These are phyloP conservation scores for Melinaea menophilus DNA, from an alignment of 2,888 invertebrate genomes.

Conservation along the genomic window DNA sequence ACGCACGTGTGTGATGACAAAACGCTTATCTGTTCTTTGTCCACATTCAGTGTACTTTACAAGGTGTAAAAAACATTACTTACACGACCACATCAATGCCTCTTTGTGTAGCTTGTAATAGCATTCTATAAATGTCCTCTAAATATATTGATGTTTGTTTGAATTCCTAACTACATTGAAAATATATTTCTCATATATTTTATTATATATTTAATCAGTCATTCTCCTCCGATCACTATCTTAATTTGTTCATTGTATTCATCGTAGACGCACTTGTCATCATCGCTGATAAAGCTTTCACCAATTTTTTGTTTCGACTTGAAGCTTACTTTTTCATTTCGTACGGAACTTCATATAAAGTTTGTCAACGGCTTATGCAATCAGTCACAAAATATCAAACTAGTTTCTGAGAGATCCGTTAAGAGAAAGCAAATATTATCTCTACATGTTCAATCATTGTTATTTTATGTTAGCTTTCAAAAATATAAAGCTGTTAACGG, in stretches of 20 bases:
- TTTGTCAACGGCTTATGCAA: constrained; percentile 67
- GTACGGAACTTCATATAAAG: constrained; percentile 46
- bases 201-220: no score
- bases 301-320: constrained; percentile 48
- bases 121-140: no score
- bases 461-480: constrained; percentile 43
- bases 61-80: constrained; percentile 9
- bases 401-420: constrained; percentile 51
- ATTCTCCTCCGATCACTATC: constrained; percentile 1
- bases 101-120: neutral
- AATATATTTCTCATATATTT: no score
- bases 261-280: constrained; percentile 34
- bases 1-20: constrained; percentile 61
- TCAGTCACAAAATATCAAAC: constrained; percentile 52
- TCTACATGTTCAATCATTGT: constrained; percentile 45
- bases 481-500: constrained; percentile 15
- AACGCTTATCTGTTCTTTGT: constrained; percentile 55
- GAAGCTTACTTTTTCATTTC: constrained; percentile 55
- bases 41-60: constrained; percentile 34
- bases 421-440: constrained; percentile 61
- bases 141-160: no score
- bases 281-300: constrained; percentile 56
- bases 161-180: no score
- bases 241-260: constrained; percentile 19
- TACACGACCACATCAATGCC: neutral